Evolutionary conservation across 2,797 vertebrate species (phyloP).

Genomic region (Tachyglossus aculeatus): DNA sequence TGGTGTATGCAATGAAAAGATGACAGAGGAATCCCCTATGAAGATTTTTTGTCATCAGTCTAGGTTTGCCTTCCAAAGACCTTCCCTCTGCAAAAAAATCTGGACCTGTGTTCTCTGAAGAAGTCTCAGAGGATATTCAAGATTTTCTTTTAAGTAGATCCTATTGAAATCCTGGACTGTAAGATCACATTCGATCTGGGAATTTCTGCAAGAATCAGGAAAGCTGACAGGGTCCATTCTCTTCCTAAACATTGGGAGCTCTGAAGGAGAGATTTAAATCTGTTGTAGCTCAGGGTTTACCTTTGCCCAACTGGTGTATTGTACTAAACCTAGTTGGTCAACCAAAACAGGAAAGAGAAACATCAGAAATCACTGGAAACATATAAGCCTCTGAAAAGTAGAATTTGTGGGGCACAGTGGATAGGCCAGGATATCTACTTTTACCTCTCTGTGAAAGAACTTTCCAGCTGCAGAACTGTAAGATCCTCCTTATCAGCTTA

Average conservation of each 20-base stretch:
- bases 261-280: not conserved
- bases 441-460: constrained; percentile 36
- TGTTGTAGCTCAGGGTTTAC: constrained; percentile 6
- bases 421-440: constrained; percentile 30
- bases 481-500: not conserved
- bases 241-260: not conserved
- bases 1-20: no score
- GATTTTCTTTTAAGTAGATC: constrained; percentile 3
- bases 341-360: constrained; percentile 33
- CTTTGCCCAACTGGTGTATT: constrained; percentile 15
- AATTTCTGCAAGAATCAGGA: not conserved
- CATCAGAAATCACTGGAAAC: constrained; percentile 52
- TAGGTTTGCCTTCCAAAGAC: not conserved
- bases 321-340: constrained; percentile 28
- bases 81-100: constrained; percentile 10
- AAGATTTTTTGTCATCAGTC: not conserved
- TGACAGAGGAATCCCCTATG: not conserved
- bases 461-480: constrained; percentile 5
- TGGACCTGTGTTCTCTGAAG: not conserved
- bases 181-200: constrained; percentile 13
- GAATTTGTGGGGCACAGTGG: constrained; percentile 45
- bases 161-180: not conserved
- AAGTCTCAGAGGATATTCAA: constrained; percentile 12
- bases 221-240: not conserved
- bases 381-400: constrained; percentile 32